phyloP scores from a whole-genome alignment of 2,888 invertebrate genomes.

The Charanyca ferruginea region DNA sequence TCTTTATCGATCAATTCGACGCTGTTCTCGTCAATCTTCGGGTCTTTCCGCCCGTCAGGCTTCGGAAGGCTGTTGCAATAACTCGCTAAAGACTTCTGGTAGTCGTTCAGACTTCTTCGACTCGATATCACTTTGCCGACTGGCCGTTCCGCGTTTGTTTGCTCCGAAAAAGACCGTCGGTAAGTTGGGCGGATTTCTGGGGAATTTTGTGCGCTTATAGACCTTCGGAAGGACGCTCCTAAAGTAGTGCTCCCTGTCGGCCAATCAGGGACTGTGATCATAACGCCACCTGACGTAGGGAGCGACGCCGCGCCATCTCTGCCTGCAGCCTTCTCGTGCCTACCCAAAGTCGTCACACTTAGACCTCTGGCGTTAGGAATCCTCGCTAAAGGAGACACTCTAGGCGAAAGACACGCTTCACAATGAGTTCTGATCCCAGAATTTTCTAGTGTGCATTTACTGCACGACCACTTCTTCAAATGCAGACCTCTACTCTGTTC shows the following conservation, averaged over 20 bases:
- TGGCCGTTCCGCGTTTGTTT: constrained; percentile 82
- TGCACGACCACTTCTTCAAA: constrained; percentile 93
- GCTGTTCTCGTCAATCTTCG: constrained; percentile 84
- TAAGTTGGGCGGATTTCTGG: constrained; percentile 88
- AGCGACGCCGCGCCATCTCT: constrained; percentile 85
- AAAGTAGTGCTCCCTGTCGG: constrained; percentile 80
- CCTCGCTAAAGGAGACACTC: constrained; percentile 83
- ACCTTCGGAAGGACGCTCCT: constrained; percentile 80
- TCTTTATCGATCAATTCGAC: constrained; percentile 90
- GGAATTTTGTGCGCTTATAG: constrained; percentile 86
- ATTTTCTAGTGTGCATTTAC: constrained; percentile 95
- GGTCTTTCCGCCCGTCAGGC: constrained; percentile 72
- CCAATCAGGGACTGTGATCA: constrained; percentile 93
- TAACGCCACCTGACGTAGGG: constrained; percentile 90
- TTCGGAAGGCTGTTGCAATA: constrained; percentile 80
- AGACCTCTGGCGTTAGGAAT: constrained; percentile 84
- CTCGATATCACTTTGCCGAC: constrained; percentile 88
- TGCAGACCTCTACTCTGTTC: constrained; percentile 85
- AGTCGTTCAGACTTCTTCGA: constrained; percentile 86
- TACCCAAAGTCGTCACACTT: constrained; percentile 86
- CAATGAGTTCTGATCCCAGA: constrained; percentile 92
- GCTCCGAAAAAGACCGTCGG: constrained; percentile 87
- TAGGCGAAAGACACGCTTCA: constrained; percentile 94
- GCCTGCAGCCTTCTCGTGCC: constrained; percentile 80
- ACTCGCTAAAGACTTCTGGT: constrained; percentile 83